A percentile compares a stretch with the other conserved stretches of the same genome.
Evolutionary conservation across 1,140 invertebrate genomes (phyloP).

Genomic region (Drosophila subobscura): DNA sequence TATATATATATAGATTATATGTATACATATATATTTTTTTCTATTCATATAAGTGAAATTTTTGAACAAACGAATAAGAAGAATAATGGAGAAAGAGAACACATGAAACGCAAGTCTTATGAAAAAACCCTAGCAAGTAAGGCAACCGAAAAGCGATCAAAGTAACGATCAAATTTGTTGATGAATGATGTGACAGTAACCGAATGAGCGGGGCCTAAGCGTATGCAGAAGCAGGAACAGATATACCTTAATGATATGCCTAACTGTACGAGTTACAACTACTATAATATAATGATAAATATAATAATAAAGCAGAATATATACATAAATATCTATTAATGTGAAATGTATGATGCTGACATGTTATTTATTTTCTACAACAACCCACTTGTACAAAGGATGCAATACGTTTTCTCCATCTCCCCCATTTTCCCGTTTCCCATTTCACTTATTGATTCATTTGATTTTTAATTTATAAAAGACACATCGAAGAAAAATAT

Average conservation of each 20-base stretch:
- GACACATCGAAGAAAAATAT: neutral
- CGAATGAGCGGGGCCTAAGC: conserved; percentile 3
- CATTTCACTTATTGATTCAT: too few relatives aligned
- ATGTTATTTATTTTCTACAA: conserved; percentile 46
- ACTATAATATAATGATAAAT: conserved; percentile 34
- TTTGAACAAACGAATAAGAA: conserved; percentile 53
- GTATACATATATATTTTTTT: conserved; percentile 66
- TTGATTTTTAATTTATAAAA: too few relatives aligned
- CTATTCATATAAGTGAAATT: conserved; percentile 66
- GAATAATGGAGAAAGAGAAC: conserved; percentile 36
- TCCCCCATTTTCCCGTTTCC: neutral
- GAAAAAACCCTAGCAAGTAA: conserved; percentile 69
- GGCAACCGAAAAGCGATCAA: conserved; percentile 56
- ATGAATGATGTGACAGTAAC: conserved; percentile 10
- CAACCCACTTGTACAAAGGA: conserved; percentile 24
- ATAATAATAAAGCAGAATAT: conserved; percentile 34
- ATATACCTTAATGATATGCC: conserved; percentile 48
- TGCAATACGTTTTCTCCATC: neutral
- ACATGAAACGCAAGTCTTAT: conserved; percentile 81
- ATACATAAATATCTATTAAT: conserved; percentile 9
- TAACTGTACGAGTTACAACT: conserved; percentile 40
- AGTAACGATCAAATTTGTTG: conserved; percentile 61
- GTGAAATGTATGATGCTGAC: neutral
- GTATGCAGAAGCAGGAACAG: conserved; percentile 9
- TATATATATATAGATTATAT: conserved; percentile 25